A percentile compares a stretch with the other conserved stretches of the same genome.
Evolutionary conservation across 37 sponge, comb jelly and placozoan species (phyloP).

Genomic region (Eunapius fragilis): DNA sequence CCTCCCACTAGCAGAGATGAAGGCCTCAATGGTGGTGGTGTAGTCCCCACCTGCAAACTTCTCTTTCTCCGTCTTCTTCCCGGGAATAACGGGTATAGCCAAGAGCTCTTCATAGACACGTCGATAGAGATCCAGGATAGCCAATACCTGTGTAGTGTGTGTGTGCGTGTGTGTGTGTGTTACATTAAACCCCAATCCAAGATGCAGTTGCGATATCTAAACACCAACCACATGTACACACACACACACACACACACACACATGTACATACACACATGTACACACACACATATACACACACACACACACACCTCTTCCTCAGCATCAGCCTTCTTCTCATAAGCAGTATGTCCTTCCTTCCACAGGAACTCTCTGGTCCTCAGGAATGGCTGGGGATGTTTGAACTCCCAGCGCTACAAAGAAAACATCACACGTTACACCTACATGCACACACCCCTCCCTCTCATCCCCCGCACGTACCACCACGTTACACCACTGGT

Average conservation of each 20-base stretch:
- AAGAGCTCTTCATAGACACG: slow-evolving; percentile 96
- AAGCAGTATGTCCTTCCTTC: slow-evolving; percentile 98
- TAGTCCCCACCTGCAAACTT: slow-evolving; percentile 99
- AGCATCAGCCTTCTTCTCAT: slow-evolving; percentile 87
- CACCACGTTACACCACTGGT: slow-evolving; percentile 99
- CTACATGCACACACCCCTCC: neutral
- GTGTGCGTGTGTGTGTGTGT: neutral
- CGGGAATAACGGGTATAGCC: slow-evolving; percentile 93
- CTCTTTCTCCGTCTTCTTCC: slow-evolving; percentile 97
- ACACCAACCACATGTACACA: too few species aligned
- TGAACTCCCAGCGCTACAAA: slow-evolving; percentile 97
- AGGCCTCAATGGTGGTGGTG: slow-evolving; percentile 97
- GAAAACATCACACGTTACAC: neutral
- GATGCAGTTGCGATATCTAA: too few species aligned
- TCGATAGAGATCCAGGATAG: slow-evolving; percentile 87
- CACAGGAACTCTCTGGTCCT: slow-evolving; percentile 98
- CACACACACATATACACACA: too few species aligned
- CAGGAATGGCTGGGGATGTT: slow-evolving; percentile 98
- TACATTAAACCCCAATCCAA: too few species aligned
- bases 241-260: neutral
- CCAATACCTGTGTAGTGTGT: slow-evolving; percentile 64
- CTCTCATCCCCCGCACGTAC: slow-evolving; percentile 35
- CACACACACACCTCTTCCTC: slow-evolving; percentile 82
- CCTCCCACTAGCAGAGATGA: slow-evolving; percentile 90
- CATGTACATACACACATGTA: neutral